phyloP scores from a whole-genome alignment of 2,797 vertebrate species.

The Emydoidea blandingii region DNA sequence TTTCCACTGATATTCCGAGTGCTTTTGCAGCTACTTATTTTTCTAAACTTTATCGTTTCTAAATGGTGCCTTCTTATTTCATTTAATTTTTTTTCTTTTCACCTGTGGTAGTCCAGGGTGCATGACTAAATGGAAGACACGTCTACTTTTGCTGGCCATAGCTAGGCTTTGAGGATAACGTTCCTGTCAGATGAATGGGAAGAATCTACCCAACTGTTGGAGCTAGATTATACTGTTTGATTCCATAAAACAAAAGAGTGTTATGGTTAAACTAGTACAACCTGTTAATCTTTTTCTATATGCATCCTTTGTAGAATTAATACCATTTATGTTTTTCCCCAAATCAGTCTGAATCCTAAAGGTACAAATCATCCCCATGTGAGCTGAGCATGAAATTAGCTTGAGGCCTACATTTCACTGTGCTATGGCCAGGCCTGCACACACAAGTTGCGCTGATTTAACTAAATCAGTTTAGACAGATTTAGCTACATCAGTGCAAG shows the following conservation, averaged over 20 bases:
- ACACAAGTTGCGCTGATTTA: background rate
- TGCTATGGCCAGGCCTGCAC: background rate
- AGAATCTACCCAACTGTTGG: too few relatives aligned
- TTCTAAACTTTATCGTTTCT: background rate
- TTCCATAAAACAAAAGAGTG: too few relatives aligned
- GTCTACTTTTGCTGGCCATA: too few relatives aligned
- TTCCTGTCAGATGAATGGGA: too few relatives aligned
- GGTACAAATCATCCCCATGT: background rate
- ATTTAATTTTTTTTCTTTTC: rapidly evolving
- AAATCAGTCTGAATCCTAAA: background rate
- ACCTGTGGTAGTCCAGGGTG: background rate
- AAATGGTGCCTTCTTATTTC: background rate
- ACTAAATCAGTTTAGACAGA: too few relatives aligned
- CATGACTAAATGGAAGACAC: background rate
- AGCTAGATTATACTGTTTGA: too few relatives aligned
- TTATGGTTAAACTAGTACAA: too few relatives aligned
- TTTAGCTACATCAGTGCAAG: background rate
- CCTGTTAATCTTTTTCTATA: background rate
- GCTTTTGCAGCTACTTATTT: background rate
- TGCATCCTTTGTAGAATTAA: too few relatives aligned
- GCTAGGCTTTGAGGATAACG: too few relatives aligned
- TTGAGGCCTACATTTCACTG: background rate
- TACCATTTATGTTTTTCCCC: background rate
- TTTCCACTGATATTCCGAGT: background rate
- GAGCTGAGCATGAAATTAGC: background rate